Conservation (phyloP, 2,113 vertebrate genomes). For the Mixornis gularis region DNA sequence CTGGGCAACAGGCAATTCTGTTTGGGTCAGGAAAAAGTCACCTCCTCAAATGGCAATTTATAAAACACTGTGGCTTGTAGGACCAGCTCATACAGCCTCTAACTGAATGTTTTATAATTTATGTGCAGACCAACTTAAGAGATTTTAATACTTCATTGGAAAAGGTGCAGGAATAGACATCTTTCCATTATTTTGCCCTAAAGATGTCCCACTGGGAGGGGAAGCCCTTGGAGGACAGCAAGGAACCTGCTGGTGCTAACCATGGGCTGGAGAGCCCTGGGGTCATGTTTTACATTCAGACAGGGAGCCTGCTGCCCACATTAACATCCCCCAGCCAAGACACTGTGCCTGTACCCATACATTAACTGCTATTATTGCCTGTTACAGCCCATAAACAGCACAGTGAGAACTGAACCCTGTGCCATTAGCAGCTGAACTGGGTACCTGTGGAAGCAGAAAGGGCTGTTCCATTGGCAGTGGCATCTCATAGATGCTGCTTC, state of each 20-base stretch:
- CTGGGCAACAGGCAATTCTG: neutral
- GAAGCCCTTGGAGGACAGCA: neutral
- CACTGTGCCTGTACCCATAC: neutral
- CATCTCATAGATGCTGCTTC: fast-evolving
- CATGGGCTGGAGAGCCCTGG: neutral
- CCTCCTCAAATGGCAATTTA: neutral
- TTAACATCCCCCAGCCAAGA: constrained; percentile 7
- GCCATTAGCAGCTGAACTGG: neutral
- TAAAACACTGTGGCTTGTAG: neutral
- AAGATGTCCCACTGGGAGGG: neutral
- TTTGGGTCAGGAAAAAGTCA: neutral
- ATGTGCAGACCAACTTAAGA: constrained; percentile 19
- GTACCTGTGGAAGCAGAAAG: neutral
- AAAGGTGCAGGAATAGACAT: neutral
- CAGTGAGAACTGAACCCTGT: neutral
- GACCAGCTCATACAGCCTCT: neutral
- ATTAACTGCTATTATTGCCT: constrained; percentile 36
- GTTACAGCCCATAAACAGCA: constrained; percentile 17
- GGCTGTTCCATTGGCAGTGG: neutral
- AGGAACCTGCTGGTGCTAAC: neutral
- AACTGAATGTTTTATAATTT: neutral
- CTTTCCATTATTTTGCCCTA: neutral
- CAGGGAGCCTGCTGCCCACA: neutral
- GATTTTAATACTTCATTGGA: constrained; percentile 24
- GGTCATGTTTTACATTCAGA: constrained; percentile 52